Conservation (phyloP, 2,888 invertebrate species). For the Pristionchus mayeri region DNA sequence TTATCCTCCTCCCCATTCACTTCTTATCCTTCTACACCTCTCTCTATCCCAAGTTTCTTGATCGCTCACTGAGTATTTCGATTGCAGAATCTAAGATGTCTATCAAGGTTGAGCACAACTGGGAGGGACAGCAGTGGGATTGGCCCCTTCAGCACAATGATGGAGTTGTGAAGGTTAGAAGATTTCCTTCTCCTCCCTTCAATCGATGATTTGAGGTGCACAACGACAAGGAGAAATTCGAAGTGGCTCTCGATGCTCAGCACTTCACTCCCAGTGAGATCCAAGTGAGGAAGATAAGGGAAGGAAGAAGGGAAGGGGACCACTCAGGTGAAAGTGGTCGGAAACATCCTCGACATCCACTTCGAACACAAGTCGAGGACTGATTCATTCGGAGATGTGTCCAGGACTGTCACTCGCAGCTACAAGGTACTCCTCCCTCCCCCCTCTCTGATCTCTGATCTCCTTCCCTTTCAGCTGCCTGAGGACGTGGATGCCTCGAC, state of each 20-base stretch:
- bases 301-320: too few species aligned
- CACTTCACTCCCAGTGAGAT: slow-evolving; percentile 53
- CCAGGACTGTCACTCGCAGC: too few species aligned
- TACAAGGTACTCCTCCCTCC: too few species aligned
- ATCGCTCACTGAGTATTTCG: neutral
- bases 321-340: too few species aligned
- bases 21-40: neutral
- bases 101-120: slow-evolving; percentile 64
- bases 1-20: neutral
- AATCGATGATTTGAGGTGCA: slow-evolving; percentile 27
- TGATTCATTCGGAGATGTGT: too few species aligned
- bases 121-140: slow-evolving; percentile 66
- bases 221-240: slow-evolving; percentile 53
- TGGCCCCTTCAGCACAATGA: slow-evolving; percentile 71
- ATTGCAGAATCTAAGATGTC: slow-evolving; percentile 55
- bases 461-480: too few species aligned
- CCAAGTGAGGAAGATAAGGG: slow-evolving; percentile 19
- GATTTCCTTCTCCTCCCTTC: neutral
- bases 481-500: too few species aligned
- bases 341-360: too few species aligned
- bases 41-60: neutral
- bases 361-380: too few species aligned
- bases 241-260: slow-evolving; percentile 53
- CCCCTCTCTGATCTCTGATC: too few species aligned
- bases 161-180: slow-evolving; percentile 66